These are phyloP conservation scores for Colostygia pectinataria DNA, from an alignment of 2,888 invertebrate genomes.

Conservation along the genomic window DNA sequence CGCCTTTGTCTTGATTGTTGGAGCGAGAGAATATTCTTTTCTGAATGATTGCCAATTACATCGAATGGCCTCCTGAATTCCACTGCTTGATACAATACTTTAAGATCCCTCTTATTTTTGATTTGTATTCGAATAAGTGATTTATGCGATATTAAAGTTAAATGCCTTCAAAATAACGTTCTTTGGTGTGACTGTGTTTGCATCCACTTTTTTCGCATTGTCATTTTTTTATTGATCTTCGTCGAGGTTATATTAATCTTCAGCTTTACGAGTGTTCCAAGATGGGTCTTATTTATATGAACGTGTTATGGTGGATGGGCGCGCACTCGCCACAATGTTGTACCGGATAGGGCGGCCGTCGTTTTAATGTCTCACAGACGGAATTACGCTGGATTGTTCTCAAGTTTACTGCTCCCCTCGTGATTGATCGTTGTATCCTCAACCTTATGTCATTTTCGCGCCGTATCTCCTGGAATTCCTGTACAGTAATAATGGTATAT, in stretches of 20 bases:
- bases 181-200: conserved; percentile 37
- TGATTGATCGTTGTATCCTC: conserved; percentile 82
- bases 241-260: conserved; percentile 28
- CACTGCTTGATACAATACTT: conserved; percentile 69
- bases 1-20: conserved; percentile 81
- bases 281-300: conserved; percentile 31
- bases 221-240: conserved; percentile 29
- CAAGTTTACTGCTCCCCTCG: conserved; percentile 77
- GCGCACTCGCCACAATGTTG: conserved; percentile 70
- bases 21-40: conserved; percentile 75
- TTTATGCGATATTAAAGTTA: conserved; percentile 72
- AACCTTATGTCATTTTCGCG: conserved; percentile 79
- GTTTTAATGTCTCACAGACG: conserved; percentile 82
- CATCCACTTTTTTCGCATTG: conserved; percentile 24
- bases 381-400: conserved; percentile 83
- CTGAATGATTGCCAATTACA: conserved; percentile 82
- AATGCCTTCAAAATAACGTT: conserved; percentile 46
- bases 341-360: conserved; percentile 81
- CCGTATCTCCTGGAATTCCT: conserved; percentile 75
- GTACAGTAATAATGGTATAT: conserved; percentile 72
- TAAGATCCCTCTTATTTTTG: conserved; percentile 63
- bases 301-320: conserved; percentile 44
- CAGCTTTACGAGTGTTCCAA: conserved; percentile 26
- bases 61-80: conserved; percentile 79
- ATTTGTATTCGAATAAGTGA: conserved; percentile 74